Evolutionary conservation across 2,888 invertebrate genomes (phyloP).

Genomic region (Magallana nippona): DNA sequence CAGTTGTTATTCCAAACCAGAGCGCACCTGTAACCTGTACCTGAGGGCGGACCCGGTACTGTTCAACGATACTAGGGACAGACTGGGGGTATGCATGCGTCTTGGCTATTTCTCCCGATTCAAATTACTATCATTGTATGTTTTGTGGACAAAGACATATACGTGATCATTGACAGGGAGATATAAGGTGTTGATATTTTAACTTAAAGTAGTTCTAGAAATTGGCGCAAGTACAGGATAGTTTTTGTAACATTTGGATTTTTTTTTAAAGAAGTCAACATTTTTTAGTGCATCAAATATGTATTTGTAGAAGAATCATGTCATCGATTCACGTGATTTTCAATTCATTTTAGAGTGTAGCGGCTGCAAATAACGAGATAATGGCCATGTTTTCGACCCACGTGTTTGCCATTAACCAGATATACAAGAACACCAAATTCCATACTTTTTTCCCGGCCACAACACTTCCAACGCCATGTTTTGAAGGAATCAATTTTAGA

Average conservation of each 20-base stretch:
- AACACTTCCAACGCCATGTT: conserved; percentile 45
- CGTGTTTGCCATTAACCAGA: conserved; percentile 93
- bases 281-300: too few relatives aligned
- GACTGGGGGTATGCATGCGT: conserved; percentile 48
- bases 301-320: too few relatives aligned
- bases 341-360: conserved; percentile 59
- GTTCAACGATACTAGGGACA: conserved; percentile 90
- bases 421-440: conserved; percentile 75
- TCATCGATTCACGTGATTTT: too few relatives aligned
- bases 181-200: too few relatives aligned
- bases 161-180: too few relatives aligned
- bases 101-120: too few relatives aligned
- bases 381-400: conserved; percentile 98
- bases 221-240: too few relatives aligned
- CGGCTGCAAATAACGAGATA: conserved; percentile 95
- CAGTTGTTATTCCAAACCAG: conserved; percentile 55
- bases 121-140: too few relatives aligned
- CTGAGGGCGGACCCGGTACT: conserved; percentile 99
- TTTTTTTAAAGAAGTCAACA: too few relatives aligned
- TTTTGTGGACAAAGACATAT: too few relatives aligned
- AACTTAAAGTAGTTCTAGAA: too few relatives aligned
- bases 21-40: conserved; percentile 90
- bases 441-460: conserved; percentile 52
- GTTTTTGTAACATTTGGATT: too few relatives aligned
- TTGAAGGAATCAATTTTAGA: conserved; percentile 72